Evolutionary conservation across 2,888 invertebrate genomes (phyloP), one percentile per base, ranked within the genome.

Genomic region (Trichacis sp.): DNA sequence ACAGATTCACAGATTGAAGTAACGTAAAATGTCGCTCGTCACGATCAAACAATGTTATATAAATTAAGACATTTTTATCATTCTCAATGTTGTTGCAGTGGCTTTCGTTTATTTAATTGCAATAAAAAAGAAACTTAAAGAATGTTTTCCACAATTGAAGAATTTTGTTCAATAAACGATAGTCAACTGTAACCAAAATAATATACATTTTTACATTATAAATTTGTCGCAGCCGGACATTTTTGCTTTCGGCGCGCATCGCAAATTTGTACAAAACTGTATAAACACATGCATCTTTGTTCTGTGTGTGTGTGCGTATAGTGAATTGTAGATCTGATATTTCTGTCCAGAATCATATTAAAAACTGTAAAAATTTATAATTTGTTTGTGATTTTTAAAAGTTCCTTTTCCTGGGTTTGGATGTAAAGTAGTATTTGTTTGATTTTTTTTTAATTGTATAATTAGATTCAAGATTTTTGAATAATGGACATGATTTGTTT

Each of bases 191-290:
- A n/a, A 4, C 20, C 9, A 20, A 15, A 18, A 5, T 45, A 45
- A 20, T 62, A 54, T 14, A 58, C 57, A 61, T 66, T 66, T 66
- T 61, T 66, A 58, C 65, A 66, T 58, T 54, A 33, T 66, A 24
- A 24, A 47, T 46, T 46, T 14, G n/a, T 15, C 40, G 40, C 40
- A 3, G 18, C 18, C 18, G 43, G 43, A 43, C 43, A 5, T 43
- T 43, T 43, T 19, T 15, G 19, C 19, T 19, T n/a, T n/a, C 19
- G 43, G 54, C 50, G 48, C 51, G 15, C 57, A 33, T 65, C 45
- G 57, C 49, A 49, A 17, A 61, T 57, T 61, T 65, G 60, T 65
- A 61, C 46, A 65, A 61, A 65, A 50, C 42, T 60, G 60, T 60
- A 65, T 60, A 64, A 54, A 65, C 48, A 63, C 43, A 62, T 46